Conservation (phyloP, 2,888 invertebrate species). For the Drosophila colorata region DNA sequence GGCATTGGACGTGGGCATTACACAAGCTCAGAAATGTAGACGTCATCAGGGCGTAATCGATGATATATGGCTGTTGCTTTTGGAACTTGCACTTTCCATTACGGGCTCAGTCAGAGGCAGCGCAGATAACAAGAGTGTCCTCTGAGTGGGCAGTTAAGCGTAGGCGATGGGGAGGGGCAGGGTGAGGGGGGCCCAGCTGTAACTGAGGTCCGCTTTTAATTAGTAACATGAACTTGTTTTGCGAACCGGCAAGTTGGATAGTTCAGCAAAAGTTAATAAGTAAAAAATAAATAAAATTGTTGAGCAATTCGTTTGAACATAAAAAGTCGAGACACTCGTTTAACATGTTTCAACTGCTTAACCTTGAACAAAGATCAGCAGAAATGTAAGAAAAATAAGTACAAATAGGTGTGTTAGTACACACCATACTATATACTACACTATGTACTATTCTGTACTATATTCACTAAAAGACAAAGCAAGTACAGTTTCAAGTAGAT, state of each 20-base stretch:
- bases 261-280: constrained; percentile 57
- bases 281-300: constrained; percentile 30
- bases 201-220: constrained; percentile 38
- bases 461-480: too few relatives aligned
- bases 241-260: constrained; percentile 1
- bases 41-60: constrained; percentile 52
- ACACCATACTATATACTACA: too few relatives aligned
- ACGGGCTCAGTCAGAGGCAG: constrained; percentile 14
- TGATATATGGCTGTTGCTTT: constrained; percentile 43
- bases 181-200: not conserved
- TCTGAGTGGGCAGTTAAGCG: constrained; percentile 1
- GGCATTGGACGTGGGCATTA: constrained; percentile 2
- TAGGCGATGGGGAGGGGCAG: not conserved
- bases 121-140: constrained; percentile 1
- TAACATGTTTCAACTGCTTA: constrained; percentile 10
- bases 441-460: too few relatives aligned
- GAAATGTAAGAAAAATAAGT: not conserved
- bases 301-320: constrained; percentile 19
- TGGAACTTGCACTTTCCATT: constrained; percentile 21
- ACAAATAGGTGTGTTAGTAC: too few relatives aligned
- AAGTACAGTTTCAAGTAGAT: too few relatives aligned
- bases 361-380: constrained; percentile 31
- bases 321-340: constrained; percentile 21
- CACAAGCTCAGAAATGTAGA: constrained; percentile 22
- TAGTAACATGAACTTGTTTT: constrained; percentile 39